Evolutionary conservation across 2,888 invertebrate genomes (phyloP), one percentile per base, ranked within the genome.

Genomic region (Sialis fuliginosa): DNA sequence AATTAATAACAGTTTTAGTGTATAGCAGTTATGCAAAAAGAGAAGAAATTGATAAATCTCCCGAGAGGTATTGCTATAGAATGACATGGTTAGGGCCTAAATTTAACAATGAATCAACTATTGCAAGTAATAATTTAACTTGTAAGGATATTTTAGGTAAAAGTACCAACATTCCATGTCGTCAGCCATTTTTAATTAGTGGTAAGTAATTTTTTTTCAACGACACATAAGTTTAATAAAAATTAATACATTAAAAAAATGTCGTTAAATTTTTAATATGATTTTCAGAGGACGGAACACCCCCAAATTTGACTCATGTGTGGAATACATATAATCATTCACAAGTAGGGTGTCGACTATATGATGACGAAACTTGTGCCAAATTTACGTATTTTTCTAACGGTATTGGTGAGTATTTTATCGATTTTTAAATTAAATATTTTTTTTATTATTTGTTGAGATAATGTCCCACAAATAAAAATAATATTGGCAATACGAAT

Each of bases 31-130:
- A 10, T 10, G 13, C 43, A 43, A 10, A 43, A 43, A 30, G 32
- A 32, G 10, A 33, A n/a, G 33, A 7, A 12, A 10, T 33, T 30
- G 43, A 43, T 33, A 33, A 43, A 6, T 33, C 33, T 12, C 12
- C 10, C 1, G 22, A 47, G 54, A 48, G 67, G 0, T 70, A 70
- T 56, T 81, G 81, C 57, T 80, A 74, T 60, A 71, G 74, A 52
- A 80, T 77, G 57, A 79, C 80, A 1, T 81, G 81, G 81, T 62
- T 81, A 2, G 81, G 81, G 0, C 76, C 77, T 1, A 68, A 70
- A 50, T 77, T 60, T 54, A 70, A 72, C 57, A 76, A 77, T 53
- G 65, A 72, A 37, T 72, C 75, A 4, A 63, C 63, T 2, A 66
- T 74, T 13, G 57, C 70, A 6, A 60, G 60, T 22, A 71, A 72